Evolutionary conservation across 2,888 invertebrate species (phyloP).

Genomic region (Netelia melanura): DNA sequence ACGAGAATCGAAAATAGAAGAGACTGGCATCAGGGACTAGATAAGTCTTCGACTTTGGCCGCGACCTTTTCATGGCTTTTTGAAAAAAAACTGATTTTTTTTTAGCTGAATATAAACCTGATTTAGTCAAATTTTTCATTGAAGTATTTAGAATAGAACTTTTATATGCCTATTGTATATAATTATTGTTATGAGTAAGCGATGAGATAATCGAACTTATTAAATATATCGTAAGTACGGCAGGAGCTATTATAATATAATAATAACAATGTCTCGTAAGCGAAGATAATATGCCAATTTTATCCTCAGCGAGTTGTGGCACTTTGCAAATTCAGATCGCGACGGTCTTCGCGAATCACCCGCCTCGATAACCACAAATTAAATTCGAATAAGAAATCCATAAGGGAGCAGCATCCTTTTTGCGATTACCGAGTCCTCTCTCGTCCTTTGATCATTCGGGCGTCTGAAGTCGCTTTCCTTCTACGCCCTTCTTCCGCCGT

Average conservation of each 20-base stretch:
- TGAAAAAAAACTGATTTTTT: too few species aligned
- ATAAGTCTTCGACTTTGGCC: constrained; percentile 45
- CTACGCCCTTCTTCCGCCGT: constrained; percentile 39
- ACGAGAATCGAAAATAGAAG: constrained; percentile 12
- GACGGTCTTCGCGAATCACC: constrained; percentile 74
- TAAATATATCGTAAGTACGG: neutral
- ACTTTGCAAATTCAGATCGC: constrained; percentile 54
- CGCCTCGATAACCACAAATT: constrained; percentile 81
- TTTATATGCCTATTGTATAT: too few species aligned
- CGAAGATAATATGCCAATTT: constrained; percentile 62
- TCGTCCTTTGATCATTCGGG: constrained; percentile 82
- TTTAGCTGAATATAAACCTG: too few species aligned
- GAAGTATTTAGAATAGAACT: too few species aligned
- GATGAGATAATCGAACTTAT: neutral
- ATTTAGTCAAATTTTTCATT: too few species aligned
- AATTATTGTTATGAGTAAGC: neutral
- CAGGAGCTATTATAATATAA: constrained; percentile 9
- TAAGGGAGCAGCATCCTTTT: constrained; percentile 81
- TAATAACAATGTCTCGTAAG: constrained; percentile 4
- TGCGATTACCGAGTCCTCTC: constrained; percentile 77
- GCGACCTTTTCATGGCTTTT: neutral
- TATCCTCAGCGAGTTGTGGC: constrained; percentile 37
- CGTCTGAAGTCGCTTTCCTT: constrained; percentile 80
- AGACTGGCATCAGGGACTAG: constrained; percentile 6
- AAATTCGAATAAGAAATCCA: constrained; percentile 83